Evolutionary conservation across 53 echinoderm and acorn worm genomes (phyloP), one percentile per base, ranked within the genome.

Genomic region (Hippasteria phrygiana): DNA sequence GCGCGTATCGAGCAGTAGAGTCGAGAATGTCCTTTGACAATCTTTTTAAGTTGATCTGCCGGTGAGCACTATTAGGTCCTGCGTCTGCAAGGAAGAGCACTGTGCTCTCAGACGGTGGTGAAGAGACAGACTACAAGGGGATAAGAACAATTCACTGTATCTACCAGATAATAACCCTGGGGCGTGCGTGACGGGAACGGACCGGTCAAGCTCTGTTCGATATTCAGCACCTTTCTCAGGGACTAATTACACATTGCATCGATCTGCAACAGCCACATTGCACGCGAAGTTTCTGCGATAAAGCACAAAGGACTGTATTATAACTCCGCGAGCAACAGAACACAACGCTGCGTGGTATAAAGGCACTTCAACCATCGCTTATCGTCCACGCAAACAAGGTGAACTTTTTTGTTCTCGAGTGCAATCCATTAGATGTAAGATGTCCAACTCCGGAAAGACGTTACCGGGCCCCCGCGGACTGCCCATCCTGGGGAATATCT

Each of bases 401-500:
- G 36, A 79, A 79, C 62, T 79, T 53, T 26, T 74, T n/a, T 51
- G 9, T 17, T 20, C 26, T 59, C 59, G 26, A 59, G 59, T 59
- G 8, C 26, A 22, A 20, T 59, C 26, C 59, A 4, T 59, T 20
- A 3, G 26, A 8, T 3, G n/a, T n/a, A 48, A 87, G 64, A 88
- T 88, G 88, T 65, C 65, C 55, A 78, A 48, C 29, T 41, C 39
- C 26, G 85, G 85, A 39, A 90, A 94, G 69, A 55, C 93, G 20
- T 54, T 93, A 4, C 95, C 95, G 38, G 95, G 95, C 2, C 95
- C 95, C 2, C 74, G 90, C 14, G 93, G 95, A 35, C 69, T 95
- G 29, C 95, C 95, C 17, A 62, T 93, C 32, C 63, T 95, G 37
- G 97, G 97, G 24, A 97, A 97, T 79, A 88, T 92, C 7, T 88